Evolutionary conservation across 2,888 invertebrate genomes (phyloP), one percentile per base, ranked within the genome.

Genomic region (Didymodactylos carnosus): DNA sequence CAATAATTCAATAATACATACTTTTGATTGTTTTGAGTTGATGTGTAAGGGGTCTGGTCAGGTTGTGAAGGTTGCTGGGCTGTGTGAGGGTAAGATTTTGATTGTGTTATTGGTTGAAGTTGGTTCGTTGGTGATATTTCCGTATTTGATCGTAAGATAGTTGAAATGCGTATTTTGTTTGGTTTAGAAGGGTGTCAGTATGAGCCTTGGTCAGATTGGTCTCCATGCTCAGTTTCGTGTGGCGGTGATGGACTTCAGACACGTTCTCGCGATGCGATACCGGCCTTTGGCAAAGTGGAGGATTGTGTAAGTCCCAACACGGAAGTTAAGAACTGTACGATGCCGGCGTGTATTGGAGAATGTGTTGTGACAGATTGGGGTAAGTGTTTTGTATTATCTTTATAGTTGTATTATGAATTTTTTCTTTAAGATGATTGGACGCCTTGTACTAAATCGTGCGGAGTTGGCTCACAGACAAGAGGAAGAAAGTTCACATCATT

Each of bases 361-460:
- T 69, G 69, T 29, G n/a, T 69, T n/a, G n/a, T 25, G n/a, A 39
- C 69, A 10, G 39, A 69, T 1, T 86, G 86, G 86, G 78, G 80
- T n/a, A n/a, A n/a, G n/a, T n/a, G n/a, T n/a, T n/a, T n/a, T n/a
- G n/a, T n/a, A n/a, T n/a, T n/a, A n/a, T n/a, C n/a, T n/a, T n/a
- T n/a, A n/a, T n/a, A n/a, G n/a, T n/a, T n/a, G n/a, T n/a, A n/a
- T n/a, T n/a, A n/a, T n/a, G n/a, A n/a, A n/a, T n/a, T n/a, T n/a
- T n/a, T n/a, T n/a, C n/a, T n/a, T n/a, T n/a, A n/a, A n/a, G n/a
- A n/a, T 16, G 76, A 77, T 5, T 86, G 85, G 85, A 81, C 82
- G 14, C 77, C 80, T 4, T 86, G 86, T 78, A 83, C 83, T 3
- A 80, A 79, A 39, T 79, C 81, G 3, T 86, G 86, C 79, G 85